Percentiles rank a stretch among this genome's conserved stretches.
Evolutionary conservation across 2,113 vertebrate genomes (phyloP).

Genomic region (Hemibates koningsi): DNA sequence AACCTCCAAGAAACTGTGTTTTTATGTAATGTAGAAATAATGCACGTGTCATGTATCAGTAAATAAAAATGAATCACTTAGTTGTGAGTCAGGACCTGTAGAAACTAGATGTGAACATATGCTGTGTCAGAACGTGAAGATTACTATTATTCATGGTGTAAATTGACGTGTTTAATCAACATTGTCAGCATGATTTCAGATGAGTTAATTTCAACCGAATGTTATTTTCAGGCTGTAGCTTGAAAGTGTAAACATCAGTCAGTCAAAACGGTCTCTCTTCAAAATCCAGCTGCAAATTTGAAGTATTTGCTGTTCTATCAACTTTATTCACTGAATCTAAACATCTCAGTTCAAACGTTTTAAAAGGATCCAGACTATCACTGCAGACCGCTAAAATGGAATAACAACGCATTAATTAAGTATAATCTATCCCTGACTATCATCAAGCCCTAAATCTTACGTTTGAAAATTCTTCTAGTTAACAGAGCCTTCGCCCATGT

Average conservation of each 20-base stretch:
- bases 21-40: background rate
- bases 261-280: background rate
- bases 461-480: background rate
- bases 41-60: accelerated
- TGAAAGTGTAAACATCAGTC: background rate
- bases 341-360: accelerated
- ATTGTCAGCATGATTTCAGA: background rate
- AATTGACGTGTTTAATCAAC: background rate
- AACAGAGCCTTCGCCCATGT: background rate
- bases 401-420: background rate
- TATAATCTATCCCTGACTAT: background rate
- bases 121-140: background rate
- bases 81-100: background rate
- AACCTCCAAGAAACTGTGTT: background rate
- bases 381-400: background rate
- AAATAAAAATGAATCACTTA: background rate
- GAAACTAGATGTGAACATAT: background rate
- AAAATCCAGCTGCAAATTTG: background rate
- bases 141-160: background rate
- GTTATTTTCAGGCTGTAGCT: background rate
- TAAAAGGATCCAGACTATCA: background rate
- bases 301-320: background rate
- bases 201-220: background rate
- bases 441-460: background rate
- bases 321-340: background rate